These are phyloP conservation scores for Hoplias malabaricus DNA, from an alignment of 2,113 vertebrate species.

Conservation along the genomic window DNA sequence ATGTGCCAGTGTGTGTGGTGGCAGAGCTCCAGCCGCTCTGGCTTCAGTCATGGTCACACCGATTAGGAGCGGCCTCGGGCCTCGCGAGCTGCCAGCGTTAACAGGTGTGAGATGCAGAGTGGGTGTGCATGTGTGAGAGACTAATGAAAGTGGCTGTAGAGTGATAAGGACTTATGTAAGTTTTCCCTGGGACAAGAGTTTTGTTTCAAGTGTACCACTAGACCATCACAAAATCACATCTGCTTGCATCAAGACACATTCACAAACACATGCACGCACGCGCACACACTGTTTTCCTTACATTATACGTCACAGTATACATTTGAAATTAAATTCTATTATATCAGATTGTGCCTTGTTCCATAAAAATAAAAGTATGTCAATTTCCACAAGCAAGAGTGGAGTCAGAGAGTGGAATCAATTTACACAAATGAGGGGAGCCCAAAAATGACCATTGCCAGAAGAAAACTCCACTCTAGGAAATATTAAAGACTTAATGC, in stretches of 20 bases:
- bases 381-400: no score
- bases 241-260: not conserved
- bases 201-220: not conserved
- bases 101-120: slow-evolving; percentile 32
- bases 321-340: no score
- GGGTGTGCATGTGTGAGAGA: slow-evolving; percentile 7
- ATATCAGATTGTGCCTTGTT: no score
- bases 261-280: not conserved
- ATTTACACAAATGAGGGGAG: not conserved
- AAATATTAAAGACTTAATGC: not conserved
- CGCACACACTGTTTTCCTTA: not conserved
- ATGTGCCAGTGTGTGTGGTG: slow-evolving; percentile 5
- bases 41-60: slow-evolving; percentile 37
- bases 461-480: not conserved
- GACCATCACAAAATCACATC: slow-evolving; percentile 14
- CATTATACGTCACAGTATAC: no score
- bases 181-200: not conserved
- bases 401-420: no score
- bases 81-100: slow-evolving; percentile 28
- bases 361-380: no score
- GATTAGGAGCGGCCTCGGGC: slow-evolving; percentile 26
- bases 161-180: slow-evolving; percentile 23
- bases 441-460: not conserved
- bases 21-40: slow-evolving; percentile 33
- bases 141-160: slow-evolving; percentile 11